Conservation (phyloP, 2,797 vertebrate species). For the Alfaro cultratus region DNA sequence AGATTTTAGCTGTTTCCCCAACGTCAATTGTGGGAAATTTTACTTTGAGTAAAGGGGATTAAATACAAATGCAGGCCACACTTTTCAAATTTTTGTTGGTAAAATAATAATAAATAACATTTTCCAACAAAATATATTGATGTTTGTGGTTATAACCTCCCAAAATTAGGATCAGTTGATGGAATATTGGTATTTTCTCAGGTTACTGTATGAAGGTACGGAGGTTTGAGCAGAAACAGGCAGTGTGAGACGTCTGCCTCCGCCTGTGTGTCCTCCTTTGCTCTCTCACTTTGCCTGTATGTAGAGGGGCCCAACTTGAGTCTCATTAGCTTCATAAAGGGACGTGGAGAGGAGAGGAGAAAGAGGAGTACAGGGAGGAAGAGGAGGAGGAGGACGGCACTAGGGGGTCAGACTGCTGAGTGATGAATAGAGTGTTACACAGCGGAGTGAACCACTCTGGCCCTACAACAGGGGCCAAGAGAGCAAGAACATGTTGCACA, state of each 20-base stretch:
- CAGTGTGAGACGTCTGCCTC: neutral
- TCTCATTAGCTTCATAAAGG: constrained; percentile 85
- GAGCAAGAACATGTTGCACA: constrained; percentile 28
- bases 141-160: neutral
- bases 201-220: constrained; percentile 17
- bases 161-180: neutral
- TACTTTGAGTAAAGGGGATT: neutral
- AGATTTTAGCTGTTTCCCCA: neutral
- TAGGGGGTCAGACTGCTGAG: constrained; percentile 78
- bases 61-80: neutral
- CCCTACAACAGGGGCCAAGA: constrained; percentile 62
- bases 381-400: constrained; percentile 63
- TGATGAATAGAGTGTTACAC: constrained; percentile 84
- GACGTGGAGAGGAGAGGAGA: constrained; percentile 66
- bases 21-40: neutral
- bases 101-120: neutral
- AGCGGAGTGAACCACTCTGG: constrained; percentile 80
- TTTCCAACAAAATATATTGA: neutral
- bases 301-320: constrained; percentile 80
- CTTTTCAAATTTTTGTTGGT: neutral
- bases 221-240: constrained; percentile 30
- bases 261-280: constrained; percentile 50
- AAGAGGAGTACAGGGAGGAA: constrained; percentile 63
- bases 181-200: neutral
- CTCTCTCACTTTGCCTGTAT: constrained; percentile 52